Base-by-base conservation (phyloP, 1,140 invertebrate species). In the Drosophila arawakana region DNA sequence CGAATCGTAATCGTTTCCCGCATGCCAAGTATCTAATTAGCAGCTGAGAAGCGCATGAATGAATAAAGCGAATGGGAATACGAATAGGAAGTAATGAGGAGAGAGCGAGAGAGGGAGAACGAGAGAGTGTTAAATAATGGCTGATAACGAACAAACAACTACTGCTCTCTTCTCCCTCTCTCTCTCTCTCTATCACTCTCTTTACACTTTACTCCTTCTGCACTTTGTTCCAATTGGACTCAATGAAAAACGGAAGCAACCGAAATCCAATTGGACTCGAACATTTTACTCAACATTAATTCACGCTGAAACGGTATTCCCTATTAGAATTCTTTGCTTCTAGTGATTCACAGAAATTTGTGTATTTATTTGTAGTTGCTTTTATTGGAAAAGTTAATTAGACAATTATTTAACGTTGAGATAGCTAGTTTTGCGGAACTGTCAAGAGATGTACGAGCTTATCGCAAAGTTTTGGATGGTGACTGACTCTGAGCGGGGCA, bases 11-110 rank as follows among this genome's bases (percentile, higher is more conserved):
- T 49, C 41, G 61, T 69, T 79, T 21, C 35, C 41, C 46, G 78
- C 69, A 81, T 80, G 49, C 41, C 41, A 41, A 84, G 59, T 73
- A 44, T 49, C 77, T 70, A 84, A 83, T 83, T 80, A 76, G 52
- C 44, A 54, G 37, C n/a, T 46, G 39, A n/a, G 25, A 18, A 58
- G 47, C 43, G 60, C 57, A 55, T 72, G 65, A 72, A 60, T 69
- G 59, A 68, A 68, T 62, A 21, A 34, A 41, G 10, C 44, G 55
- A 61, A 75, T 39, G 61, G 58, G 67, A 54, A 54, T 46, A 41
- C 39, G 15, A 44, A 44, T 41, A 46, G 67, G 47, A 69, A 69
- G 66, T 60, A 57, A 50, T 25, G 49, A 52, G 13, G 10, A 6
- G 5, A 47, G 55, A 58, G 21, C 10, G 37, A 50, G n/a, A 57